Conservation (phyloP, 2,113 vertebrate species). For the Rhineura floridana region DNA sequence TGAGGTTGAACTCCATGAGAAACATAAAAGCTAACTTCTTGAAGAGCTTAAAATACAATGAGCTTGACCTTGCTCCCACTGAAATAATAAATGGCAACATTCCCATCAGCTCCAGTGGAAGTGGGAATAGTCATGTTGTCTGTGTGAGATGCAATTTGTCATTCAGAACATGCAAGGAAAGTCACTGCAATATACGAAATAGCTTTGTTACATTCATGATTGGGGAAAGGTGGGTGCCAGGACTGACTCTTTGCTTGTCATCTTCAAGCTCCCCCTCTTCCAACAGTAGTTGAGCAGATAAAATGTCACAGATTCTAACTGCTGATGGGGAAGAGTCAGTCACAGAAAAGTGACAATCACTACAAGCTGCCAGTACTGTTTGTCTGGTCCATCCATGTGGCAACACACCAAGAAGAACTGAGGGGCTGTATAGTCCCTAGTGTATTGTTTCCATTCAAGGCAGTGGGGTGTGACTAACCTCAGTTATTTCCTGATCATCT, state of each 20-base stretch:
- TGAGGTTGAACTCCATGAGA: slow-evolving; percentile 31
- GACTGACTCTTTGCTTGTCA: neutral
- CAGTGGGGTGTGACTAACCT: neutral
- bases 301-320: neutral
- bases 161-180: neutral
- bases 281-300: neutral
- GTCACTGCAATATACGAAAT: neutral
- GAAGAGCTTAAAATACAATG: slow-evolving; percentile 30
- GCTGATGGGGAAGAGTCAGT: neutral
- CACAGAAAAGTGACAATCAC: neutral
- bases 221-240: too few relatives aligned
- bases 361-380: neutral
- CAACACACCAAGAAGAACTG: neutral
- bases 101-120: neutral
- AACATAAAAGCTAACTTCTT: slow-evolving; percentile 10
- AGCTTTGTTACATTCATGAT: neutral
- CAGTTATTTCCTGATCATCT: slow-evolving; percentile 4
- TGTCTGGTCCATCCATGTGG: neutral
- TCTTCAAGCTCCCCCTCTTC: neutral
- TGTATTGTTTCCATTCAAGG: neutral
- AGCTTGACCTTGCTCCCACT: neutral
- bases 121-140: neutral
- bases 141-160: neutral
- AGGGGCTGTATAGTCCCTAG: neutral
- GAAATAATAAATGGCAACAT: slow-evolving; percentile 34